Evolutionary conservation across 1,140 invertebrate species (phyloP), one percentile per base, ranked within the genome.

Genomic region (Penaeus indicus): DNA sequence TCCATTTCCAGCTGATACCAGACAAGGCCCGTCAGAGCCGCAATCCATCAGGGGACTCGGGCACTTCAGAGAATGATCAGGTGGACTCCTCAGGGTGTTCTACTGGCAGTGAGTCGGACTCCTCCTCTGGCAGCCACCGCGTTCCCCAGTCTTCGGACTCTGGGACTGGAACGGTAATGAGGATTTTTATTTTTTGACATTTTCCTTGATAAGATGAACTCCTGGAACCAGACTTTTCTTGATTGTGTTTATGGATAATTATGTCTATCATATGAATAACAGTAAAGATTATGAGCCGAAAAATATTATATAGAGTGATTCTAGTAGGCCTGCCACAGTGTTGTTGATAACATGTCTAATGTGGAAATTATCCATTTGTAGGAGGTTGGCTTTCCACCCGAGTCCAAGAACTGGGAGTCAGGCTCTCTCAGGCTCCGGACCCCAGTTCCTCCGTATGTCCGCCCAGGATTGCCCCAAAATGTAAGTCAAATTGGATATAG

Each of bases 71-170:
- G n/a, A 80, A 42, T 64, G 87, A 88, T 69, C 80, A 47, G 7
- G 81, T 32, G 21, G 87, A 88, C 62, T 88, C 87, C 27, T 88
- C 87, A 1, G 87, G 87, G 2, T 88, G 87, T 77, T 88, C 87
- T 5, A 82, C 79, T 4, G 87, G 87, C n/a, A 82, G 87, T 3
- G 87, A 88, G 18, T 88, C 87, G 16, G 87, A 84, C 25, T 88
- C 80, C 18, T 88, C 87, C 27, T 88, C 87, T 13, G 87, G 81
- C 13, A 88, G 64, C 69, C 79, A 88, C 62, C 79, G 67, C 18
- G 54, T 82, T 47, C 86, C 67, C 27, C 86, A 54, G 21, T 88
- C 86, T 13, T 88, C 86, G 21, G 87, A 88, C 64, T 88, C 87
- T n/a, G 87, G 87, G 38, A 88, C 87, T 54, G 87, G 84, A 42